Evolutionary conservation across 2,888 invertebrate species (phyloP), one percentile per base, ranked within the genome.

Genomic region (Caenorhabditis zanzibari): DNA sequence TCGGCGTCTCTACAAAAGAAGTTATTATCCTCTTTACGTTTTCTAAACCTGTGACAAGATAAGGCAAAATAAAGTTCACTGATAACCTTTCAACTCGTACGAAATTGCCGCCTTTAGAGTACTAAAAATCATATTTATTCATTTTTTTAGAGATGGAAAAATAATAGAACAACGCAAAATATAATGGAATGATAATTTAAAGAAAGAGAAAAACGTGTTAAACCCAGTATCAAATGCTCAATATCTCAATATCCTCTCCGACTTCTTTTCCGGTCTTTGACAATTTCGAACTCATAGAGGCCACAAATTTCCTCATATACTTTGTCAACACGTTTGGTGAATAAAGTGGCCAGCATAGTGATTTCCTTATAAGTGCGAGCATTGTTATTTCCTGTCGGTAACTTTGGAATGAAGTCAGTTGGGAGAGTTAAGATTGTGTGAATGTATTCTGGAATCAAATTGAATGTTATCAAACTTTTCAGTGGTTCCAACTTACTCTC

Each of bases 71-170:
- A 24, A 54, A 54, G 24, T n/a, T 52, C n/a, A 69, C 26, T 58
- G 58, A 71, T 58, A 71, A 71, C 58, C 76, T 76, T 76, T 76
- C 68, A 68, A 76, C 68, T 76, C 32, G 12, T 35, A 22, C 28
- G 22, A 22, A 7, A 16, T 19, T 66, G 75, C 75, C 75, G 75
- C 66, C 49, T 59, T 32, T 59, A 38, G 12, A 38, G 38, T 38
- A 10, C 38, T 38, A 38, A 38, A 38, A 10, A 12, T 38, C 38
- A 38, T 10, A 38, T 38, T 38, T 38, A 38, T 32, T 44, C 44
- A 44, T 7, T 9, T 44, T 44, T 41, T 41, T 12, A 47, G 47
- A 4, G 19, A 47, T 47, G 47, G 47, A 6, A 47, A 47, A 47
- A 19, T 4, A 19, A 38, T 10, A 12, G 12, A 12, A 38, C 2